These are phyloP conservation scores for Pinctada fucata DNA, from an alignment of 2,888 invertebrate genomes.

Conservation along the genomic window DNA sequence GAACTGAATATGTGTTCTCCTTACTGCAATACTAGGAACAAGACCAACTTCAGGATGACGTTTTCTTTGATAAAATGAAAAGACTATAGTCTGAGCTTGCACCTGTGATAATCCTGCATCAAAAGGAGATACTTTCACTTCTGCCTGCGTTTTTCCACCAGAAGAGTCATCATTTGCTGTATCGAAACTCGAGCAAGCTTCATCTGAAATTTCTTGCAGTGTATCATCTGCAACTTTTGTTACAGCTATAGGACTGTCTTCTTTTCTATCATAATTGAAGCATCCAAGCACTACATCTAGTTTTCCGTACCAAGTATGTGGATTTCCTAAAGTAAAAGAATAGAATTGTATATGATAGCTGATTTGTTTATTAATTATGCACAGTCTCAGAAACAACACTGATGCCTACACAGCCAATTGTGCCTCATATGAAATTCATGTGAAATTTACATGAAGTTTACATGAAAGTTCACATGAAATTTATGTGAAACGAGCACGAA, in stretches of 20 bases:
- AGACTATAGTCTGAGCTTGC: not conserved
- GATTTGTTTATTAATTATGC: no score
- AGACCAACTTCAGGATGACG: not conserved
- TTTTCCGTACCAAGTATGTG: conserved; percentile 7
- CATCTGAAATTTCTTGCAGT: not conserved
- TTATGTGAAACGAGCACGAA: no score
- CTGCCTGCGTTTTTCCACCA: not conserved
- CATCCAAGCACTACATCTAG: conserved; percentile 1
- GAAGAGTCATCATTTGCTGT: not conserved
- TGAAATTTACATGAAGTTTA: no score
- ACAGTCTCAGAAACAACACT: no score
- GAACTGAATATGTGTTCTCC: not conserved
- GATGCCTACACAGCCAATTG: no score
- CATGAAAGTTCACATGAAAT: no score
- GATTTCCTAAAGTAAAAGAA: not conserved
- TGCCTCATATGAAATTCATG: no score
- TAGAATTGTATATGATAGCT: no score
- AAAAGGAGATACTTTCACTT: not conserved
- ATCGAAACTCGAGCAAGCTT: not conserved
- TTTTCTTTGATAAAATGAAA: conserved; percentile 11
- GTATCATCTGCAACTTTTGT: not conserved
- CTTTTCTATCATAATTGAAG: not conserved
- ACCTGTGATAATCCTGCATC: not conserved
- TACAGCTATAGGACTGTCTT: not conserved
- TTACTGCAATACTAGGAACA: not conserved